Percentiles rank a stretch among this genome's conserved stretches.
Conservation (phyloP, 2,113 vertebrate species). For the Pseudorectes ferrugineus region DNA sequence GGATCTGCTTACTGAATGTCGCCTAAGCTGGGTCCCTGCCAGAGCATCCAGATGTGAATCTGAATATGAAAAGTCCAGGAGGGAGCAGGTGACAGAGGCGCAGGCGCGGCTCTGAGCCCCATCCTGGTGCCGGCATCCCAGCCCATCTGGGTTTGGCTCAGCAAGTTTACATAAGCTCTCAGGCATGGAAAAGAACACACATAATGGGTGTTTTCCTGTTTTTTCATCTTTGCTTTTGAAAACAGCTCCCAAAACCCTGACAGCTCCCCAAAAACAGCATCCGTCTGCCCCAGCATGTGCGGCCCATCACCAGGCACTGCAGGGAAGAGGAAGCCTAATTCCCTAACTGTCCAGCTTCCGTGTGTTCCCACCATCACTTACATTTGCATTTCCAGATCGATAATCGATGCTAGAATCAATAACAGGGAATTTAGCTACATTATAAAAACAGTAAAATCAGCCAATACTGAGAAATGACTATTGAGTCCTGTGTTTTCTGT, state of each 20-base stretch:
- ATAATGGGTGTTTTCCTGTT: neutral
- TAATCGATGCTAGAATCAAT: conserved; percentile 66
- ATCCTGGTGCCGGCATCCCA: neutral
- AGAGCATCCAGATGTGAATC: conserved; percentile 55
- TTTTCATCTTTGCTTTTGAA: neutral
- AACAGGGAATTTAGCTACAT: conserved; percentile 67
- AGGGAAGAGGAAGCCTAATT: neutral
- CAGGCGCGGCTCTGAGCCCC: neutral
- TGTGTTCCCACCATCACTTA: conserved; percentile 10
- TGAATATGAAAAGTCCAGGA: conserved; percentile 50
- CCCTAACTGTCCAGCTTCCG: neutral
- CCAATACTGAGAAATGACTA: conserved; percentile 70
- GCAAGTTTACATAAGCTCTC: neutral
- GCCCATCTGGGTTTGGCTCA: neutral
- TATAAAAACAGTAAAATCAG: conserved; percentile 54
- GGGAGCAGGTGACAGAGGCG: conserved; percentile 19
- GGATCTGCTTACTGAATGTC: neutral
- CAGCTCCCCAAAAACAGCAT: neutral
- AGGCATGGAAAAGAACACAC: neutral
- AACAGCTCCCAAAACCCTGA: neutral
- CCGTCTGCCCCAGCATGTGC: neutral
- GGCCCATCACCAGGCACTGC: neutral
- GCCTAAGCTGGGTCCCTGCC: conserved; percentile 1
- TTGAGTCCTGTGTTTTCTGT: conserved; percentile 53
- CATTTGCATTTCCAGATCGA: conserved; percentile 62